Percentiles rank a stretch among this genome's conserved stretches.
Conservation (phyloP, 2,113 vertebrate species). For the Tursiops truncatus region DNA sequence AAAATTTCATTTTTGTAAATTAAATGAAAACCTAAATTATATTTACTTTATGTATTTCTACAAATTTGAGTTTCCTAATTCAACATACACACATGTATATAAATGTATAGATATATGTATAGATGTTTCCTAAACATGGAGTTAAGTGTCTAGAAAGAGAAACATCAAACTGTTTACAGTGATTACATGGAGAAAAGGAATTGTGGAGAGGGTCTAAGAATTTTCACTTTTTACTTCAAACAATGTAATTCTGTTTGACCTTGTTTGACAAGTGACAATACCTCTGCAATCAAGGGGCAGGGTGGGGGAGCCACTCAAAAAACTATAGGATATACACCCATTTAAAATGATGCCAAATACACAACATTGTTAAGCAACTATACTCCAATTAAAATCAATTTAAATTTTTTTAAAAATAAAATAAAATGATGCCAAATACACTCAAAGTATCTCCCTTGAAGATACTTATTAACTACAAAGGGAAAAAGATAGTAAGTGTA, state of each 20-base stretch:
- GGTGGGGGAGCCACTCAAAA: not conserved
- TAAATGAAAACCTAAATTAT: not conserved
- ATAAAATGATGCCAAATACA: not conserved
- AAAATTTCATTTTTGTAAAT: not conserved
- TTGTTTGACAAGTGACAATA: not conserved
- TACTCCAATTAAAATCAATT: no score
- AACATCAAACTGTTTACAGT: not conserved
- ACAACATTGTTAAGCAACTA: no score
- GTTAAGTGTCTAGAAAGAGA: not conserved
- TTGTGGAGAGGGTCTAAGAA: not conserved
- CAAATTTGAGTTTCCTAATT: not conserved
- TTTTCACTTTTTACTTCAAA: not conserved
- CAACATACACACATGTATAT: not conserved
- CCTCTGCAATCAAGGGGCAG: not conserved
- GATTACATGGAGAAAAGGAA: not conserved
- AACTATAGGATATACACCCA: not conserved
- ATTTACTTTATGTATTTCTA: not conserved
- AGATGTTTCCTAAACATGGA: not conserved
- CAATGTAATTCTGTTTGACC: not conserved
- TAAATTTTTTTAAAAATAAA: no score
- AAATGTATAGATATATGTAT: not conserved
- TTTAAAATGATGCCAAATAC: not conserved
- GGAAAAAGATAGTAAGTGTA: not conserved
- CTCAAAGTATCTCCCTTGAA: not conserved
- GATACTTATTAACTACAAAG: constrained; percentile 19